Evolutionary conservation across 2,113 vertebrate genomes (phyloP), one percentile per base, ranked within the genome.

Genomic region (Chloropsis hardwickii): DNA sequence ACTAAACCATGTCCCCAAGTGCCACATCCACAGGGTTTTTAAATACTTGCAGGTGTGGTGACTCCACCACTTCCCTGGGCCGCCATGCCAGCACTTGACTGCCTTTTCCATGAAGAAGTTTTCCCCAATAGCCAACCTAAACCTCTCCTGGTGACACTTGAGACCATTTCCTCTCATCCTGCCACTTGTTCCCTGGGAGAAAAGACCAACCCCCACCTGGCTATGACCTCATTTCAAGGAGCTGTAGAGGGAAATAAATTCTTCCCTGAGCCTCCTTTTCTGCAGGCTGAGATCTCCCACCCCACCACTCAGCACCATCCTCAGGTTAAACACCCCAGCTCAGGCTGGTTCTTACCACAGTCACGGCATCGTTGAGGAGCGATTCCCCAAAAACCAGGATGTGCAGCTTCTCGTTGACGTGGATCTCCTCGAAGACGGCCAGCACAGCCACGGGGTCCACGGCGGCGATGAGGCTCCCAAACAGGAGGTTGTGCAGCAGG

Each of bases 311-410:
- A 15, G 22, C 64, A 79, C 22, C 39, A 51, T 12, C 51, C 39
- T 29, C 45, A 42, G 5, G 7, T 12, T 15, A 4, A 61, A 51
- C 0, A 13, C 11, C 17, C 42, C 24, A 29, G 6, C 6, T 2
- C 22, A 80, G 33, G 35, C 40, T 6, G 16, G 4, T 16, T 51
- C 98, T 98, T 94, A 99, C 98, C 97, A 99, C 98, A 0, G 98
- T 98, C 18, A 98, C 98, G 0, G 98, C 98, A 1, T 99, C 98
- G 0, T 99, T 99, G 72, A 99, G 97, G 56, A 99, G 96, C 0
- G 98, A 99, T 64, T 98, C 98, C 18, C 98, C 98, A 2, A 99
- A 99, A 66, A 99, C 98, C 94, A 99, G 74, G 83, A 99, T 98
- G 81, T 98, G 98, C 19, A 99, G 97, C 90, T 98, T 98, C 70